Evolutionary conservation across 2,797 vertebrate genomes (phyloP), one percentile per base, ranked within the genome.

Genomic region (Lagorchestes hirsutus): DNA sequence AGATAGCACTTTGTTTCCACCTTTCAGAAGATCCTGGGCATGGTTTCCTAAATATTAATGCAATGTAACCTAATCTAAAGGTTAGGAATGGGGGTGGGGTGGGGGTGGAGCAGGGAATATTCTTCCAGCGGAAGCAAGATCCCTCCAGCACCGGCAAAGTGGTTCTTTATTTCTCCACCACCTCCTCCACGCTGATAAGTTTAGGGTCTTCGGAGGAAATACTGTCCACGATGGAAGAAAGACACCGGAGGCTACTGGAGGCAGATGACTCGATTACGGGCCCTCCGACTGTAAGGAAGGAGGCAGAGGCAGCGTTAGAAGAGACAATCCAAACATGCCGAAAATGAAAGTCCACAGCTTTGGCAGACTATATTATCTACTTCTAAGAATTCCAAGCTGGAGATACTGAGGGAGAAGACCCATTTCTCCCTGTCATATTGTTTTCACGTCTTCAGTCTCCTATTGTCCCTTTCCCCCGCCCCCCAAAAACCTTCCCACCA

Each of bases 141-240:
- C 0, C 90, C 94, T 93, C 93, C 27, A 82, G 58, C 62, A 6
- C 29, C 29, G 27, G 92, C 18, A 0, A 0, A 0, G 0, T 0
- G n/a, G 8, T 82, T 46, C 16, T 92, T 98, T 98, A 99, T 98
- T 99, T 99, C 96, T 99, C 99, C 96, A 98, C 98, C 91, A 96
- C 97, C 92, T 99, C 98, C 92, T 99, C 99, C 34, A 95, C 98
- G 58, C 97, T 97, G 97, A 96, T 98, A 57, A 98, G 97, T 94
- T 99, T 99, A 96, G 98, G 98, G 52, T 99, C 99, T 55, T 99
- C 99, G 0, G 98, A 99, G 96, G 99, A 99, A 98, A 99, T 99
- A 97, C 99, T 99, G 99, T 99, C 99, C 97, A 99, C 99, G 91
- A 99, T 99, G 55, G 99, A 99, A 54, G 99, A 99, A 74, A 99